Evolutionary conservation across 2,797 vertebrate species (phyloP).

Genomic region (Anguilla anguilla): DNA sequence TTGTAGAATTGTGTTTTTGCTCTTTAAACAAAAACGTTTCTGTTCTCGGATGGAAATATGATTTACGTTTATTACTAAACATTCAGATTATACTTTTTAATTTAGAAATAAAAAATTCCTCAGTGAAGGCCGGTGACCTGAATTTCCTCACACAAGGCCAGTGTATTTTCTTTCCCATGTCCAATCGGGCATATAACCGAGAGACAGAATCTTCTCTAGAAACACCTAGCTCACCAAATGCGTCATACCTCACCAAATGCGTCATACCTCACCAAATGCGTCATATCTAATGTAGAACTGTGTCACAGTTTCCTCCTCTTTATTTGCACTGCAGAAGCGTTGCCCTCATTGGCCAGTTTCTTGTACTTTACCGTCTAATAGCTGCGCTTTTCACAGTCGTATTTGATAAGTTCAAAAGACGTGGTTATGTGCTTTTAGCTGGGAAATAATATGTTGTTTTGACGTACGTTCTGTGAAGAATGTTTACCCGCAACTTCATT

Average conservation of each 20-base stretch:
- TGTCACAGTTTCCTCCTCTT: not conserved
- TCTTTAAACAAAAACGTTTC: not conserved
- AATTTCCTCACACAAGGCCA: not conserved
- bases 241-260: slow-evolving; percentile 7
- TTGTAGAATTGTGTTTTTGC: not conserved
- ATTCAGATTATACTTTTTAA: not conserved
- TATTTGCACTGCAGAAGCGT: not conserved
- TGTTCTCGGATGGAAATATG: not conserved
- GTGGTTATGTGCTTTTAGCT: not conserved
- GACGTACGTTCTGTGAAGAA: slow-evolving; percentile 15
- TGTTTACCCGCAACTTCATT: not conserved
- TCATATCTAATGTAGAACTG: not conserved
- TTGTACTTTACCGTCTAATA: not conserved
- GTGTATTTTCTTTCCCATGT: not conserved
- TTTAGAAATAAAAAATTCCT: not conserved
- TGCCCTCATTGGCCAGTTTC: not conserved
- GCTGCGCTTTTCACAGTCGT: not conserved
- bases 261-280: slow-evolving; percentile 11
- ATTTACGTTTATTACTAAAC: not conserved
- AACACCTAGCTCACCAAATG: not conserved
- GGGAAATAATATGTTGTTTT: not conserved
- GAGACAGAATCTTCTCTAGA: not conserved
- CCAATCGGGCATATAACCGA: not conserved
- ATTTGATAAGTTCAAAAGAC: not conserved
- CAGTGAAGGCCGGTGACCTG: not conserved